Percentiles rank a stretch among this genome's conserved stretches.
These are phyloP conservation scores for Myrmophylax atrothorax DNA, from an alignment of 2,113 vertebrate genomes.

Conservation along the genomic window DNA sequence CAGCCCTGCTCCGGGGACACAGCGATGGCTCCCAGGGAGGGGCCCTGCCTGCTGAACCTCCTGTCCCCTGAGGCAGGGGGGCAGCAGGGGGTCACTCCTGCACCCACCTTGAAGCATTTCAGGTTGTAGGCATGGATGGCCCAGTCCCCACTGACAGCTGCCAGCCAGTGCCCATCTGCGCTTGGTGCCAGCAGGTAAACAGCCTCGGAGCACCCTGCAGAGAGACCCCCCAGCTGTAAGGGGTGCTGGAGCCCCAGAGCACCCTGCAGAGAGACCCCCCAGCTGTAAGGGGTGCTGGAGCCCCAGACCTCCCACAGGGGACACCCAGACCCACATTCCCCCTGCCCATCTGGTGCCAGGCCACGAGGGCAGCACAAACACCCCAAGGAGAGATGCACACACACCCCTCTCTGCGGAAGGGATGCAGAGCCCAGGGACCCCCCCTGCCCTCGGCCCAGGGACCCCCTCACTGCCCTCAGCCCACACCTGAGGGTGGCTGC, in stretches of 20 bases:
- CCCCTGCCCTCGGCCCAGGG: background rate
- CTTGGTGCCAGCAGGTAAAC: constrained; percentile 84
- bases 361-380: background rate
- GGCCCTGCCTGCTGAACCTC: background rate
- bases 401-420: fast-evolving
- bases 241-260: background rate
- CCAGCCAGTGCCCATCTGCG: constrained; percentile 86
- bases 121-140: constrained; percentile 85
- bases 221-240: background rate
- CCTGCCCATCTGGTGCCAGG: fast-evolving
- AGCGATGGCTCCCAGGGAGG: fast-evolving
- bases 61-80: fast-evolving
- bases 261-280: constrained; percentile 54
- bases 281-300: fast-evolving
- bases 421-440: fast-evolving
- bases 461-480: background rate
- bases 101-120: constrained; percentile 81
- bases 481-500: constrained; percentile 78
- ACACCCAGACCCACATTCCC: fast-evolving
- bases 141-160: constrained; percentile 76
- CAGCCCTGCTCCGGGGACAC: fast-evolving
- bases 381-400: background rate
- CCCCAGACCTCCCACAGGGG: too few species aligned
- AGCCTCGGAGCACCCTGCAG: constrained; percentile 74
- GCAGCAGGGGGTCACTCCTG: background rate